Base-by-base conservation (phyloP, 2,113 vertebrate species). In the Progne subis region DNA sequence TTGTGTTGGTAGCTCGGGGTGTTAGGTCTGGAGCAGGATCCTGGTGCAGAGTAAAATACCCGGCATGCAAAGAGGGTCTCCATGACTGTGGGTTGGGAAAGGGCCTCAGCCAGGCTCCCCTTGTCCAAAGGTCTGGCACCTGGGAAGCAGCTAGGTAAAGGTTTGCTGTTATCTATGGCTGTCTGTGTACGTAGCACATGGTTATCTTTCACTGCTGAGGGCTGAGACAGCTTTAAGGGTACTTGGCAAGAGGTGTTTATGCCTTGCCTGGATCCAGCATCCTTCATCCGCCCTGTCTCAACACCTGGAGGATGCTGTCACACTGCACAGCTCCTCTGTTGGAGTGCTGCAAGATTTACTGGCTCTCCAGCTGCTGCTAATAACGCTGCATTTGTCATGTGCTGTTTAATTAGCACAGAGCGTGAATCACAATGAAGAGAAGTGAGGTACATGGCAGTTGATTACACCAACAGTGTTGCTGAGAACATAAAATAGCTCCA, bases 351-450 rank as follows among this genome's bases (percentile, higher is more conserved):
- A 44, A 64, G 71, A 94, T 91, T 97, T 85, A 80, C 81, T 76
- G 32, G 34, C 76, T 82, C 75, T 70, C 26, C 50, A 68, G 87
- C 75, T 80, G 75, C 71, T 88, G 64, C 68, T 93, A 90, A 68
- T 86, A 78, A 74, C 0, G 0, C 26, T 47, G 56, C 55, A 78
- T 94, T 96, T 86, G 55, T 88, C 93, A 86, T 70, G 39, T 91
- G 71, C 87, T 70, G 47, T 70, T 94, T 91, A 93, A 90, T 93
- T 90, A 95, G 56, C 50, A 60, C 16, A 25, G 64, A 79, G 47
- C 34, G 31, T 92, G 82, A 94, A 90, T 95, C 79, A 72, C 74
- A 86, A 37, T 90, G 78, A 91, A 80, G 82, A 80, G 31, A 92
- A 56, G n/a, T 0, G 12, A 93, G 18, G 44, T 64, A 83, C 83